These are phyloP conservation scores for Lasiommata megera DNA, from an alignment of 2,888 invertebrate genomes.

Conservation along the genomic window DNA sequence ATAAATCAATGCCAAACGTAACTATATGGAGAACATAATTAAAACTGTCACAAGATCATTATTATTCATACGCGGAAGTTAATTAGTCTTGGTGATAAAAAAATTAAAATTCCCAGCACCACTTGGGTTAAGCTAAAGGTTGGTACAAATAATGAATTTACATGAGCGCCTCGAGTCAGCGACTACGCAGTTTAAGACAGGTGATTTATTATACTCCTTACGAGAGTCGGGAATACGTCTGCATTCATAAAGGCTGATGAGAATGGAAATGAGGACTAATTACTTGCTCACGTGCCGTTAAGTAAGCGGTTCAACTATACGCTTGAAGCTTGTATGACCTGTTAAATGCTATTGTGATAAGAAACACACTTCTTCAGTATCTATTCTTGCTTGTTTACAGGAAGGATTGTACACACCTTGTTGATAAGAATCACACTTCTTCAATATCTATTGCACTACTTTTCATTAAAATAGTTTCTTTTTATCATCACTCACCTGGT, in stretches of 20 bases:
- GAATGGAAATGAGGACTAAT: conserved; percentile 21
- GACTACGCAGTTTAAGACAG: conserved; percentile 28
- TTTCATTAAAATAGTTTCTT: no score
- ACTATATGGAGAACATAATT: background rate
- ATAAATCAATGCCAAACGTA: no score
- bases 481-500: no score
- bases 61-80: conserved; percentile 12
- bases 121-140: conserved; percentile 7
- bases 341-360: no score
- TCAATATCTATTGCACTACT: no score
- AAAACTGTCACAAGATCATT: background rate
- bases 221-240: conserved; percentile 19
- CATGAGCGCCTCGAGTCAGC: conserved; percentile 46
- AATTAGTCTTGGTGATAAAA: conserved; percentile 6
- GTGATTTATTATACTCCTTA: conserved; percentile 32
- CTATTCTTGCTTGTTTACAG: no score
- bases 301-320: background rate
- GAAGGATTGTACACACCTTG: no score
- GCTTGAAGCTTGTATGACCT: background rate
- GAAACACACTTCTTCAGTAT: no score
- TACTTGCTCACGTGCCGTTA: conserved; percentile 7
- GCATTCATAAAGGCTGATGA: conserved; percentile 16
- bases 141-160: conserved; percentile 41
- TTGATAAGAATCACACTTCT: no score
- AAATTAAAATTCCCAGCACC: conserved; percentile 16